These are phyloP conservation scores for Mobula hypostoma DNA, from an alignment of 2,113 vertebrate genomes.

Conservation along the genomic window DNA sequence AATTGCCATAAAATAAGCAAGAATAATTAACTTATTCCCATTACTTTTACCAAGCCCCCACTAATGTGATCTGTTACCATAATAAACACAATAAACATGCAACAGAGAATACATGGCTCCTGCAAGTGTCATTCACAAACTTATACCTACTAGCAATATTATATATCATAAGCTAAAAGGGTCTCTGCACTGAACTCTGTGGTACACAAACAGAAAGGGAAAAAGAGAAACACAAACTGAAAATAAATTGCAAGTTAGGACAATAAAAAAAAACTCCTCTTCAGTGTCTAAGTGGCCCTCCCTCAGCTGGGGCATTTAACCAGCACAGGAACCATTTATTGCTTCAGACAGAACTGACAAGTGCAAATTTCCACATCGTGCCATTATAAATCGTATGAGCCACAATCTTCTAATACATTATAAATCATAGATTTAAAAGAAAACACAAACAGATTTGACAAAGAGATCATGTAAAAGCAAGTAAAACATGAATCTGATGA, in stretches of 20 bases:
- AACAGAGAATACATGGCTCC: no score
- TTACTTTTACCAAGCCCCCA: no score
- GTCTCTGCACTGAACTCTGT: no score
- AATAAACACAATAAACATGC: no score
- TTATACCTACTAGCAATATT: no score
- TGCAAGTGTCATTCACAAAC: no score
- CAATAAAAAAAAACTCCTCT: neutral
- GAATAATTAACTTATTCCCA: no score
- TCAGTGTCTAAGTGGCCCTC: neutral
- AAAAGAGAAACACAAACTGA: neutral
- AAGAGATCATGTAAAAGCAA: slow-evolving; percentile 19
- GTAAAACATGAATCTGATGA: slow-evolving; percentile 32
- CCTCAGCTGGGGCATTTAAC: slow-evolving; percentile 7
- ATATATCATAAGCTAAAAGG: no score
- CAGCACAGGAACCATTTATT: slow-evolving; percentile 21
- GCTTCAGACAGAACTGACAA: slow-evolving; percentile 13
- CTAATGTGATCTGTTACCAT: no score
- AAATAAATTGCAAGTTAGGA: neutral
- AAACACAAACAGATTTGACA: slow-evolving; percentile 12
- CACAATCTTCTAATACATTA: slow-evolving; percentile 5
- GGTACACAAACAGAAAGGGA: neutral
- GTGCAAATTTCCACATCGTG: slow-evolving; percentile 20
- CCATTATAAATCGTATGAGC: slow-evolving; percentile 23
- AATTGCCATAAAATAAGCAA: no score
- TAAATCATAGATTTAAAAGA: neutral